These are phyloP conservation scores for Phainopepla nitens DNA, from an alignment of 2,113 vertebrate genomes.

Conservation along the genomic window DNA sequence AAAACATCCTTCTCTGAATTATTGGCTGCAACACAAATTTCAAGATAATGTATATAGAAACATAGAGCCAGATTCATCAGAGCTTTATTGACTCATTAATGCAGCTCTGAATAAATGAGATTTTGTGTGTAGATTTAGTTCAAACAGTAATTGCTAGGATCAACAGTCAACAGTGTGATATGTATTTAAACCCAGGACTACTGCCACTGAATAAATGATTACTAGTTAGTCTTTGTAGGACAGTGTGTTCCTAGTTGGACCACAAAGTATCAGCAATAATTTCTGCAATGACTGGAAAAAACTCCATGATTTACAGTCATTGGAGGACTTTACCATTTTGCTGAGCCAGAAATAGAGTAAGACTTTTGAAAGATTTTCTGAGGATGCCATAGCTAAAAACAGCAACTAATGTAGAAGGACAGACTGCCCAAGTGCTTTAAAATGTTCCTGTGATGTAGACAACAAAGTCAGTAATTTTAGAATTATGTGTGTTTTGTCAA, in stretches of 20 bases:
- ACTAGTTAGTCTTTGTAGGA: constrained; percentile 41
- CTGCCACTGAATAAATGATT: constrained; percentile 55
- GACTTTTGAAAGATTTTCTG: constrained; percentile 17
- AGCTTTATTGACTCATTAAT: constrained; percentile 66
- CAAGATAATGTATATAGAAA: neutral
- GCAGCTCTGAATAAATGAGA: constrained; percentile 45
- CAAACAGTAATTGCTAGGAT: constrained; percentile 44
- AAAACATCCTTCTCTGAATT: neutral
- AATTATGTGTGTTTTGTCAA: neutral
- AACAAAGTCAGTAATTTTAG: neutral
- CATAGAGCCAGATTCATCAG: constrained; percentile 49
- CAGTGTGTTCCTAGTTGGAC: neutral
- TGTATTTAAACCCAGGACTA: constrained; percentile 48
- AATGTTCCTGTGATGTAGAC: neutral
- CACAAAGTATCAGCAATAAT: constrained; percentile 3
- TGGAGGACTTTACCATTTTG: neutral
- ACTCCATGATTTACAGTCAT: neutral
- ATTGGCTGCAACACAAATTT: neutral
- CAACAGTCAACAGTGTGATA: constrained; percentile 50
- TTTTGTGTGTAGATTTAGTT: constrained; percentile 25
- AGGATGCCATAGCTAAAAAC: neutral
- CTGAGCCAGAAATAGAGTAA: neutral
- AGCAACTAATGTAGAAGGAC: constrained; percentile 1
- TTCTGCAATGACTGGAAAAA: constrained; percentile 28
- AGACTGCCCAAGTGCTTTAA: neutral